A percentile compares a stretch with the other conserved stretches of the same genome.
Evolutionary conservation across 2,797 vertebrate genomes (phyloP).

Genomic region (Oreochromis grahami): DNA sequence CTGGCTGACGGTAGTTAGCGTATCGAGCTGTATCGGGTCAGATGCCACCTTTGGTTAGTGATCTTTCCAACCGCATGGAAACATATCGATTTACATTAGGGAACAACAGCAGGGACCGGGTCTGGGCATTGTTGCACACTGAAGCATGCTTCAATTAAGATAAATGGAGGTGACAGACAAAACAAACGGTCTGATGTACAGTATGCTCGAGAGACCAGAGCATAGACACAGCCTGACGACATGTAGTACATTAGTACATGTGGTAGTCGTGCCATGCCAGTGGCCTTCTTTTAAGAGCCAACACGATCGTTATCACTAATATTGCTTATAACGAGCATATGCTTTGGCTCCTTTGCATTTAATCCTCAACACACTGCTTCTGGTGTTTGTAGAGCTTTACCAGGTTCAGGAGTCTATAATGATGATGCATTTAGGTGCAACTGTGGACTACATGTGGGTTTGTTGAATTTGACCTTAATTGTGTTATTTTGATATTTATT

Average conservation of each 20-base stretch:
- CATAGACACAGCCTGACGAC: not conserved
- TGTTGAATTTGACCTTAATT: not conserved
- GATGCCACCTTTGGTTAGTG: slow-evolving; percentile 69
- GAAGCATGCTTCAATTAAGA: slow-evolving; percentile 51
- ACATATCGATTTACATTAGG: slow-evolving; percentile 71
- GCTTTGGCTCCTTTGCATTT: not conserved
- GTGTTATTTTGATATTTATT: not conserved
- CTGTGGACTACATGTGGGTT: not conserved
- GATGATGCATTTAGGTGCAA: not conserved
- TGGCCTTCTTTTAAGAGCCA: not conserved
- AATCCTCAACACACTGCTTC: not conserved
- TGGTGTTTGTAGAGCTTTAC: not conserved
- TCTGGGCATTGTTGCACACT: slow-evolving; percentile 24
- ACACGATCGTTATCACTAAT: not conserved
- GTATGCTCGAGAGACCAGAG: not conserved
- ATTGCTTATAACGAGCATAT: not conserved
- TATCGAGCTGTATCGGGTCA: slow-evolving; percentile 67
- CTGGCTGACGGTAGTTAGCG: slow-evolving; percentile 56
- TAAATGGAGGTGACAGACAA: slow-evolving; percentile 61
- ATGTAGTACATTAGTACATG: not conserved
- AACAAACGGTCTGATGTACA: slow-evolving; percentile 31
- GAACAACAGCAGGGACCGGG: slow-evolving; percentile 45
- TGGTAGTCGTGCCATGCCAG: not conserved
- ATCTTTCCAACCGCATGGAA: slow-evolving; percentile 70
- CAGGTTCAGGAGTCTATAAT: not conserved